Evolutionary conservation across 2,797 vertebrate species (phyloP).

Genomic region (Moxostoma hubbsi): DNA sequence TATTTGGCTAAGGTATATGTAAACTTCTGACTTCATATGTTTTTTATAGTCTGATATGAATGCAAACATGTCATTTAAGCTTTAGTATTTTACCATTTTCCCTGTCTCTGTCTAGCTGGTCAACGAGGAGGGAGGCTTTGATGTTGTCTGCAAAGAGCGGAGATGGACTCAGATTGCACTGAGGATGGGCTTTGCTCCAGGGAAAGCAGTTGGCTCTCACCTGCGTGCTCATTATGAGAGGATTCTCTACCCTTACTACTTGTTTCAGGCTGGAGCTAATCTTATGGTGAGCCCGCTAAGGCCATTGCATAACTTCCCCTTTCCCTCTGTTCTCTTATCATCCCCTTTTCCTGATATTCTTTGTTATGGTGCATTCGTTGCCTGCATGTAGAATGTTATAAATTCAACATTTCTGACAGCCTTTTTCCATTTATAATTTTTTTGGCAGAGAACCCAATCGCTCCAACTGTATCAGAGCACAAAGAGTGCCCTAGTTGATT

Average conservation of each 20-base stretch:
- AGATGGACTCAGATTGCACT: constrained; percentile 96
- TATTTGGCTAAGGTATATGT: too few species aligned
- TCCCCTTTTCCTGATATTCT: neutral
- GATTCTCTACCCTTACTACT: constrained; percentile 94
- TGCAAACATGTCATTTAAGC: neutral
- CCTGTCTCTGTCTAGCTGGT: constrained; percentile 82
- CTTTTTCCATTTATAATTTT: neutral
- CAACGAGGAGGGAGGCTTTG: constrained; percentile 94
- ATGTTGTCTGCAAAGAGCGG: constrained; percentile 92
- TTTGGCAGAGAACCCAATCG: neutral
- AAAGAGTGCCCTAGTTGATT: constrained; percentile 27
- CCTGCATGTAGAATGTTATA: neutral
- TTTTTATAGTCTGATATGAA: neutral
- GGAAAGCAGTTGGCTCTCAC: constrained; percentile 95
- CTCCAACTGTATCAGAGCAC: neutral
- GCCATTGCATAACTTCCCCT: neutral
- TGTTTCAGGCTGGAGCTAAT: constrained; percentile 92
- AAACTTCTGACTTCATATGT: too few species aligned
- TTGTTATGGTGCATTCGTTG: neutral
- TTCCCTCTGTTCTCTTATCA: constrained; percentile 31
- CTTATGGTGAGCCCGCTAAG: constrained; percentile 80
- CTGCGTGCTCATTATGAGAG: constrained; percentile 93
- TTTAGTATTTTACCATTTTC: neutral
- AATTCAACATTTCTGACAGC: neutral
- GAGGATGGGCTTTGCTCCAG: constrained; percentile 95